A percentile compares a stretch with the other conserved stretches of the same genome.
Conservation (phyloP, 2,888 invertebrate genomes). For the Chouioia cunea region DNA sequence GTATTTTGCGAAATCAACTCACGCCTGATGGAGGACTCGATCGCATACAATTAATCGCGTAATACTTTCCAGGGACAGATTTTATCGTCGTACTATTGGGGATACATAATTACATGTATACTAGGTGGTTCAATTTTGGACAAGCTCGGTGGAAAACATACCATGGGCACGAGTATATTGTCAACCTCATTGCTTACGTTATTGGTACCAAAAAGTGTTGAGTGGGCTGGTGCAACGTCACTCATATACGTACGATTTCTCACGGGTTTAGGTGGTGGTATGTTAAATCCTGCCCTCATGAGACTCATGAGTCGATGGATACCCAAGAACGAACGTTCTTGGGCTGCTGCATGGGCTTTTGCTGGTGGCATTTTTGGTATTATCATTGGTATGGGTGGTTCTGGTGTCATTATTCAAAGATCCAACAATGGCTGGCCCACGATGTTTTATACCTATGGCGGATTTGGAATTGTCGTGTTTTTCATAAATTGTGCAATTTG, state of each 20-base stretch:
- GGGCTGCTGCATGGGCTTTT: conserved; percentile 81
- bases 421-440: conserved; percentile 77
- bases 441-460: conserved; percentile 86
- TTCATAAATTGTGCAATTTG: conserved; percentile 72
- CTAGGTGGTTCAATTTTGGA: conserved; percentile 84
- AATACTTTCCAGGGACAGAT: conserved; percentile 77
- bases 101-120: conserved; percentile 82
- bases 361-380: conserved; percentile 80
- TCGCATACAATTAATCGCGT: no score
- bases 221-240: conserved; percentile 74
- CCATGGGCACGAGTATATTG: conserved; percentile 82
- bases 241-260: conserved; percentile 79
- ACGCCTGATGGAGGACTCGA: no score
- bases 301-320: conserved; percentile 84
- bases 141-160: conserved; percentile 84
- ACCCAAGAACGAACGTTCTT: conserved; percentile 79
- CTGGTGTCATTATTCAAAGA: conserved; percentile 77
- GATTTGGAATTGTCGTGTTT: conserved; percentile 81
- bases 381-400: conserved; percentile 73
- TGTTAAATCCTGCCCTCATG: conserved; percentile 84
- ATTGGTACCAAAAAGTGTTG: conserved; percentile 81
- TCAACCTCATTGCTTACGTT: conserved; percentile 83
- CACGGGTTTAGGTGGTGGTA: conserved; percentile 85
- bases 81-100: conserved; percentile 84
- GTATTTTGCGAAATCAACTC: background rate